Conservation (phyloP, 1,140 invertebrate species). For the Samia ricini region DNA sequence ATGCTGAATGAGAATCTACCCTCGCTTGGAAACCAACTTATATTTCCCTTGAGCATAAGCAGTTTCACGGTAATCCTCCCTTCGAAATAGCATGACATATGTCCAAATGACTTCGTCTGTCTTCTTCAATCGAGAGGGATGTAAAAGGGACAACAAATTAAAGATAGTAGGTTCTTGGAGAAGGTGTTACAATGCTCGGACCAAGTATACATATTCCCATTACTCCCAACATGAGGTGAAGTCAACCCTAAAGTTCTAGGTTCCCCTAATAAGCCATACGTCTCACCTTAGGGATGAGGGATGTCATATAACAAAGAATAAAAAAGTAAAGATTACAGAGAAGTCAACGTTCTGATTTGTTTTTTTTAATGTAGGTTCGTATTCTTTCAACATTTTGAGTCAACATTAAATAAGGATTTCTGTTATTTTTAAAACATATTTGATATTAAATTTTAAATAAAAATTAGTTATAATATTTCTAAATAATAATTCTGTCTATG, state of each 20-base stretch:
- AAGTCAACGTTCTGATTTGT: not conserved
- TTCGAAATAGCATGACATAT: slow-evolving; percentile 36
- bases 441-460: no score
- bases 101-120: slow-evolving; percentile 18
- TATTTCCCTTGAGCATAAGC: slow-evolving; percentile 63
- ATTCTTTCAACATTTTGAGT: not conserved
- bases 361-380: not conserved
- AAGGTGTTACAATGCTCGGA: slow-evolving; percentile 33
- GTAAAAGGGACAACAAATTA: slow-evolving; percentile 2
- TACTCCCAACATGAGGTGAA: slow-evolving; percentile 54
- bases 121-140: slow-evolving; percentile 17
- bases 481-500: no score
- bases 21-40: slow-evolving; percentile 45
- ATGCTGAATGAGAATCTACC: slow-evolving; percentile 60
- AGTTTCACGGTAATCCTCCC: slow-evolving; percentile 43
- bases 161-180: slow-evolving; percentile 11
- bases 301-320: slow-evolving; percentile 41
- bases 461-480: no score
- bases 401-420: no score
- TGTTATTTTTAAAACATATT: no score
- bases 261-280: slow-evolving; percentile 70
- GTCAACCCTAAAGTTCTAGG: slow-evolving; percentile 68
- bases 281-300: slow-evolving; percentile 67
- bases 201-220: slow-evolving; percentile 51
- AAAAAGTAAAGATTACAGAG: slow-evolving; percentile 8